Base-by-base conservation (phyloP, 2,888 invertebrate species). In the Cheilosia variabilis region DNA sequence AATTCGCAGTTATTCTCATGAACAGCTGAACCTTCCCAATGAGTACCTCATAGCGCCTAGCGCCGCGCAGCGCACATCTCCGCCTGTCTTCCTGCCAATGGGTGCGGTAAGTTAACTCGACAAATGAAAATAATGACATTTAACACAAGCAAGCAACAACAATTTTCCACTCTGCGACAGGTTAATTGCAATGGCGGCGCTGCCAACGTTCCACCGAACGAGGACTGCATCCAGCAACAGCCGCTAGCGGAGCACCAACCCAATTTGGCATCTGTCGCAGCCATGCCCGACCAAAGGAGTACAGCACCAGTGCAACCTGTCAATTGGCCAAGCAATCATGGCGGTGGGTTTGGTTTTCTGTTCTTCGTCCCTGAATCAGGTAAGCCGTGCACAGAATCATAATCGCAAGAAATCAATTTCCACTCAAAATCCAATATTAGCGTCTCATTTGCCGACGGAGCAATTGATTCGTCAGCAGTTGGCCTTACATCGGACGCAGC, bases 361-460 rank as follows among this genome's bases (percentile, higher is more conserved):
- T 82, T 82, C 60, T 53, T 76, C 76, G 76, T 82, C 6, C 76
- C 81, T 4, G 53, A 76, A 4, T 76, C 81, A 82, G 81, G 81
- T 82, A 37, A 60, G 71, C 47, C 43, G 34, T 13, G 34, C 15
- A 15, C 10, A 15, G 15, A 69, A 47, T 63, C 52, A 76, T 81
- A 76, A 71, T 65, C 37, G 17, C 31, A 45, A 34, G 53, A 68
- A 47, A 10, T 24, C 22, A 60, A 62, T 57, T 68, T n/a, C 63
- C 76, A 76, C 55, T 81, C 58, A 82, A 82, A 58, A 71, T 66
- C 71, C 76, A 82, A 76, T 82, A 76, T 82, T 82, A 82, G 81
- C 81, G 76, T 76, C 81, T 82, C 81, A 76, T 82, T 76, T 82
- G 58, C 69, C 81, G 57, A 53, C 57, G 37, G 71, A 82, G 76